Percentiles rank a stretch among this genome's conserved stretches.
Evolutionary conservation across 2,888 invertebrate genomes (phyloP).

Genomic region (Leucophenga maculata): DNA sequence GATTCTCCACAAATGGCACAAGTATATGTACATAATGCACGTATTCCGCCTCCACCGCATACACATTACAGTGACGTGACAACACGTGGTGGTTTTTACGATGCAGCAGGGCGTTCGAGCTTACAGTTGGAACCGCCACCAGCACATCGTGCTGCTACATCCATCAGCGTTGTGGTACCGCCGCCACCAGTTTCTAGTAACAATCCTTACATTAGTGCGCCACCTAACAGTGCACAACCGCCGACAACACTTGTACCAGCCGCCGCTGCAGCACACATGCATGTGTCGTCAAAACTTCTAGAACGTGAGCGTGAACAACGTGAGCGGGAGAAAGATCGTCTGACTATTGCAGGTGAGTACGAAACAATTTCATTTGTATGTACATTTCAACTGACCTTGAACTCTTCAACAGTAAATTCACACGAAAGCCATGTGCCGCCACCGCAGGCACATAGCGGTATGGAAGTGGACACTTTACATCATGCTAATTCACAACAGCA

Average conservation of each 20-base stretch:
- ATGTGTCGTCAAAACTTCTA: constrained; percentile 64
- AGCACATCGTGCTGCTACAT: constrained; percentile 72
- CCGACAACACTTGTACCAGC: constrained; percentile 31
- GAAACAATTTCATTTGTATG: not conserved
- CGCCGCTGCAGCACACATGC: constrained; percentile 54
- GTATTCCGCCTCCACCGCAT: constrained; percentile 71
- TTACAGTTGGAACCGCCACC: constrained; percentile 76
- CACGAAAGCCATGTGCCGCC: constrained; percentile 44
- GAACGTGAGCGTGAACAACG: constrained; percentile 69
- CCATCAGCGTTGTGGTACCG: constrained; percentile 72
- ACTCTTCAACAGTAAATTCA: constrained; percentile 40
- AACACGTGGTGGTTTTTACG: constrained; percentile 73
- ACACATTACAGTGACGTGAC: constrained; percentile 71
- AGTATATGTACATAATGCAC: constrained; percentile 76
- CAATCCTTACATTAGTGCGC: constrained; percentile 55
- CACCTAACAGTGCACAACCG: constrained; percentile 30
- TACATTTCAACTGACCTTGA: not conserved
- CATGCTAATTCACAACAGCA: constrained; percentile 78
- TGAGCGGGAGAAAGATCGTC: constrained; percentile 60
- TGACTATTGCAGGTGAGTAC: constrained; percentile 56
- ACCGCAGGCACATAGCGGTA: constrained; percentile 2
- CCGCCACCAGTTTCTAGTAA: constrained; percentile 56
- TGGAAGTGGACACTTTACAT: not conserved
- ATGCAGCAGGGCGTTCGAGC: constrained; percentile 66
- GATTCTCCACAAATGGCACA: constrained; percentile 81